Evolutionary conservation across 1,140 invertebrate species (phyloP), one percentile per base, ranked within the genome.

Genomic region (Drosophila rufa): DNA sequence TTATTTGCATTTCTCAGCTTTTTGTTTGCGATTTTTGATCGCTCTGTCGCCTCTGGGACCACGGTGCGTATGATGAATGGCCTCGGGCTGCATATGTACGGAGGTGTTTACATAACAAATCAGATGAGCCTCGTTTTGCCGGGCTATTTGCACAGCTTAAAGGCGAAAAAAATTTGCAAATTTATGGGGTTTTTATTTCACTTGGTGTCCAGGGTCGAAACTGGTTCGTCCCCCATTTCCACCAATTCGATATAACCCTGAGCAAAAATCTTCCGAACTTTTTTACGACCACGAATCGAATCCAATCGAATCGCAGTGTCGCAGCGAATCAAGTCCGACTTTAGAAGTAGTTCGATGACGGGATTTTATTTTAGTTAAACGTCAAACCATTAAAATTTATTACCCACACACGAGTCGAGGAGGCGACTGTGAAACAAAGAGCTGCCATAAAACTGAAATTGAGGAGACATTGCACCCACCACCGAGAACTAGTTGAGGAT

Each of bases 41-140:
- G 50, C 60, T 71, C 64, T 71, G 57, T 48, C 77, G 77, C 61
- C 77, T 73, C 22, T 38, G 60, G 82, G 82, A 79, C 64, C 60
- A 85, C 82, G 30, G 61, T 66, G 82, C 78, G 82, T 84, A 85
- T 84, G 82, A 84, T 85, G 78, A 73, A 85, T 84, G 82, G 67
- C 69, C 69, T 60, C 48, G 38, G 62, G 61, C 64, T 71, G 58
- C 53, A 47, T 61, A 69, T 61, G 64, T 56, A 56, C 53, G 8
- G 38, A 56, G 53, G 53, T 67, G 75, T 67, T 84, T 85, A 78
- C 75, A 78, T 74, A 74, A 80, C 61, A 68, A 68, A 68, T 70
- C 67, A 56, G 70, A 42, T 46, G 68, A 69, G 78, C 60, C 64
- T 78, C 70, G 73, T 66, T 69, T 81, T 64, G 73, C 50, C 64